Evolutionary conservation across 1,140 invertebrate species (phyloP).

Genomic region (Drosophila subpulchrella): DNA sequence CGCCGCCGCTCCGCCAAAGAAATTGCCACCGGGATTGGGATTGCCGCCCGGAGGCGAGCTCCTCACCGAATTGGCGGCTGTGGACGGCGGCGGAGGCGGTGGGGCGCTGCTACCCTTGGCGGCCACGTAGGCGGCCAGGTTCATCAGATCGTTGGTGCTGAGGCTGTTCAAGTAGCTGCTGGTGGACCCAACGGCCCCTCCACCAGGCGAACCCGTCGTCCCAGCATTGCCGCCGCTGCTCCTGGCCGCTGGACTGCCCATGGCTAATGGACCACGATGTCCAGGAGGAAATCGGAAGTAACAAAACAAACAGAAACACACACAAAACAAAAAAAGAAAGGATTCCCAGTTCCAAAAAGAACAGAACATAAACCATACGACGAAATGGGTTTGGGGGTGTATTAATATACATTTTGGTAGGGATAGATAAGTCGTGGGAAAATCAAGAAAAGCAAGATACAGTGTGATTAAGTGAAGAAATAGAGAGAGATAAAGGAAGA

Average conservation of each 20-base stretch:
- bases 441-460: conserved; percentile 18
- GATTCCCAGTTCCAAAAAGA: background rate
- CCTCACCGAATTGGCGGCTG: conserved; percentile 35
- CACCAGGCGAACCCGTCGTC: conserved; percentile 17
- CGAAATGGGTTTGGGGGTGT: background rate
- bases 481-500: conserved; percentile 37
- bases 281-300: background rate
- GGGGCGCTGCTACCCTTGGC: conserved; percentile 61
- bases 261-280: conserved; percentile 16
- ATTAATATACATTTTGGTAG: background rate
- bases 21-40: conserved; percentile 16
- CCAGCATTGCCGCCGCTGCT: conserved; percentile 40
- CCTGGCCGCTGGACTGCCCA: conserved; percentile 42
- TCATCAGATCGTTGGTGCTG: conserved; percentile 78
- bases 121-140: conserved; percentile 74
- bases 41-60: conserved; percentile 10
- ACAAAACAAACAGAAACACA: conserved; percentile 24
- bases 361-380: background rate
- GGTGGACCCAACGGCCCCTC: conserved; percentile 35
- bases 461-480: conserved; percentile 14
- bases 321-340: conserved; percentile 1
- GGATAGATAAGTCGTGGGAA: background rate
- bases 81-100: conserved; percentile 33
- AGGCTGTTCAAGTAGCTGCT: conserved; percentile 72
- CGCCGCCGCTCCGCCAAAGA: conserved; percentile 29